phyloP scores from a whole-genome alignment of 2,888 invertebrate genomes.

The Drosophila austrosaltans region DNA sequence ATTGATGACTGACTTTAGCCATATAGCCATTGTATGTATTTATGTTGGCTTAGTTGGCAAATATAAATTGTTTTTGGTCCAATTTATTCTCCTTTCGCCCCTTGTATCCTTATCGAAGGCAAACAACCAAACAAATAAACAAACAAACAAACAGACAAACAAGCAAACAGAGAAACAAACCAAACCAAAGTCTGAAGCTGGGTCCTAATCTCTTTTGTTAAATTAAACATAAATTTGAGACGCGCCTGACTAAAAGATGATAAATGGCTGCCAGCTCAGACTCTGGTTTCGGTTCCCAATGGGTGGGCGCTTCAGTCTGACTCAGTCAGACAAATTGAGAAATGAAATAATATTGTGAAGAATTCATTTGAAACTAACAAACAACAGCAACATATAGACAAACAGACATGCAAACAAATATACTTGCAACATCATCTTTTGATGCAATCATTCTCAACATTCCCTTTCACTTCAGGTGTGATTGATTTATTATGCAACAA shows the following conservation, averaged over 20 bases:
- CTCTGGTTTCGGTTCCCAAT: neutral
- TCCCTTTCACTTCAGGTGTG: neutral
- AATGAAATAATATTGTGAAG: slow-evolving; percentile 20
- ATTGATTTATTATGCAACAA: slow-evolving; percentile 2
- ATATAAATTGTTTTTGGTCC: slow-evolving; percentile 13
- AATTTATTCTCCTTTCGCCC: slow-evolving; percentile 17
- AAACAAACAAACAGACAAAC: neutral
- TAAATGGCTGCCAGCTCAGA: slow-evolving; percentile 56
- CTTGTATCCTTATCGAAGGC: slow-evolving; percentile 25
- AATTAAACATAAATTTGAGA: slow-evolving; percentile 62
- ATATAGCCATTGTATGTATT: slow-evolving; percentile 12
- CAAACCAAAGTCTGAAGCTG: slow-evolving; percentile 2
- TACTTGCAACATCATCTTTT: slow-evolving; percentile 2
- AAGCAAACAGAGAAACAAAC: slow-evolving; percentile 2
- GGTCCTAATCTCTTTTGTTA: slow-evolving; percentile 41
- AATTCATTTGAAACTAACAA: slow-evolving; percentile 15
- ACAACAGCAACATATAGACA: neutral
- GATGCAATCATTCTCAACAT: neutral
- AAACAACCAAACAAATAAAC: neutral
- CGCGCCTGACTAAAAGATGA: slow-evolving; percentile 62
- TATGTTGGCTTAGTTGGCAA: slow-evolving; percentile 20
- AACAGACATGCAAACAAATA: neutral
- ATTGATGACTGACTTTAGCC: slow-evolving; percentile 9
- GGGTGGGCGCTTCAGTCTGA: slow-evolving; percentile 15
- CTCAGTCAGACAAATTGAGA: slow-evolving; percentile 47